Conservation (phyloP, 2,113 vertebrate genomes). For the Rallus limicola region DNA sequence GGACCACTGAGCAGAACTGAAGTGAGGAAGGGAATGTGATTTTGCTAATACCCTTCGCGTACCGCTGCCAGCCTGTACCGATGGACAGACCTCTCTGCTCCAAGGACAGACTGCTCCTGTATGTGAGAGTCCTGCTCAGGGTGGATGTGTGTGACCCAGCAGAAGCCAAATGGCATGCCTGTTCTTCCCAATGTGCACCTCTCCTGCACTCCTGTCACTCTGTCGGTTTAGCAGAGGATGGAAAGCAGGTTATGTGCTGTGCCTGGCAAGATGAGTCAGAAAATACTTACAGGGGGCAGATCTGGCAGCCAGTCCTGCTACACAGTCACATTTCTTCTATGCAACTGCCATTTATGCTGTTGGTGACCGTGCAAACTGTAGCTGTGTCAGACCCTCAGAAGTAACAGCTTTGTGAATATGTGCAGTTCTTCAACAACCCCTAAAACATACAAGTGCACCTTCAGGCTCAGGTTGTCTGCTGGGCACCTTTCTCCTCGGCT, state of each 20-base stretch:
- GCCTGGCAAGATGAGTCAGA: background rate
- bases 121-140: background rate
- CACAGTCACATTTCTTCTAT: background rate
- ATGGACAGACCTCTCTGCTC: background rate
- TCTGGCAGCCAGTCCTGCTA: background rate
- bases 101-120: background rate
- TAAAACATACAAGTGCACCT: background rate
- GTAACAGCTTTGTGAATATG: background rate
- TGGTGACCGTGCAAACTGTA: background rate
- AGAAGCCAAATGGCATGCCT: background rate
- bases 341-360: background rate
- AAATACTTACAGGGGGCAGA: background rate
- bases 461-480: background rate
- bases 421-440: background rate
- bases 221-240: background rate
- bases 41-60: background rate
- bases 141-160: background rate
- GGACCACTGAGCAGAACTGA: background rate
- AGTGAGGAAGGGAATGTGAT: background rate
- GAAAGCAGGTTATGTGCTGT: background rate
- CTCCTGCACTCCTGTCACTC: background rate
- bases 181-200: background rate
- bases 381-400: background rate
- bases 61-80: rapidly evolving
- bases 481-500: background rate